These are phyloP conservation scores for Panulirus ornatus DNA, from an alignment of 1,140 invertebrate genomes.

Conservation along the genomic window DNA sequence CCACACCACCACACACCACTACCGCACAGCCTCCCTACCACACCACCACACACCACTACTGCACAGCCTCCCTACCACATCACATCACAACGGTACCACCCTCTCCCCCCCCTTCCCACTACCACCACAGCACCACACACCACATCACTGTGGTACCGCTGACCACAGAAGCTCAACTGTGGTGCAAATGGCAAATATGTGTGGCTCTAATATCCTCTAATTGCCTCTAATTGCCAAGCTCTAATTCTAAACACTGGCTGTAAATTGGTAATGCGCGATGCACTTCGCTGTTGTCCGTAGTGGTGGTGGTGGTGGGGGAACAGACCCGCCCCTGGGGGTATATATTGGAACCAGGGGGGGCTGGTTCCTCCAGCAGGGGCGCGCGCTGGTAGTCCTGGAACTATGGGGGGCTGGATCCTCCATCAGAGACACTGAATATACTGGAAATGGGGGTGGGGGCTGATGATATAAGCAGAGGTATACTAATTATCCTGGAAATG, in stretches of 20 bases:
- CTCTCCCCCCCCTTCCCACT: constrained; percentile 1
- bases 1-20: constrained; percentile 6
- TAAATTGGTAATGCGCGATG: constrained; percentile 61
- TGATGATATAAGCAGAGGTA: too few species aligned
- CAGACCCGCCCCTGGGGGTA: too few species aligned
- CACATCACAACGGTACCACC: constrained; percentile 4
- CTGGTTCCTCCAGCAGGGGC: background rate
- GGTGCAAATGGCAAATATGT: constrained; percentile 59
- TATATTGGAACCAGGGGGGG: too few species aligned
- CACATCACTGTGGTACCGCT: background rate
- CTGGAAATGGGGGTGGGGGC: background rate
- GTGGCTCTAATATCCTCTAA: constrained; percentile 54
- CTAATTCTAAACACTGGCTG: constrained; percentile 61
- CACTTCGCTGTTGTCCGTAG: constrained; percentile 13
- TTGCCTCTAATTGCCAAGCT: constrained; percentile 48
- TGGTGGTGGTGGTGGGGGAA: too few species aligned
- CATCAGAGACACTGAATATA: background rate
- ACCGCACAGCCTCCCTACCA: constrained; percentile 19
- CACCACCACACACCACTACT: constrained; percentile 6
- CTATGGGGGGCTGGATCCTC: background rate
- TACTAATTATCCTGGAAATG: too few species aligned
- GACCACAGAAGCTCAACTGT: background rate
- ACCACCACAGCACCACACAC: background rate
- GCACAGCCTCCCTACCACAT: background rate
- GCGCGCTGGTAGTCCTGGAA: background rate